These are phyloP conservation scores for Reticulitermes speratus DNA, from an alignment of 1,140 invertebrate genomes.

Conservation along the genomic window DNA sequence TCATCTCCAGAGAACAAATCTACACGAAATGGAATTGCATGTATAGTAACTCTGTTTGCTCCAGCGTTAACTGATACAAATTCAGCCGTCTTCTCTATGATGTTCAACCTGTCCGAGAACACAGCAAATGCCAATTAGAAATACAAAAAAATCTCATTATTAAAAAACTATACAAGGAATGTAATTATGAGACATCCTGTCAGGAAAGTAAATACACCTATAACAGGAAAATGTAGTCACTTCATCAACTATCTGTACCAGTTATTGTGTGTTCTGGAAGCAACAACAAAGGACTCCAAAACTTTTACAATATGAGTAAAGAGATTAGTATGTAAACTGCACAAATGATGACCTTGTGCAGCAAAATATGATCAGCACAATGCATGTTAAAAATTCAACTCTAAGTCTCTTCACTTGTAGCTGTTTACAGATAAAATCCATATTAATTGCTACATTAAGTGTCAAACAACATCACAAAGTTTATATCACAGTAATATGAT, in stretches of 20 bases:
- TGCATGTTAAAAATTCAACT: no score
- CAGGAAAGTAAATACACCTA: neutral
- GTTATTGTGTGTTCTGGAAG: neutral
- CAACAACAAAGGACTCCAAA: neutral
- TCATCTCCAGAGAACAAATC: conserved; percentile 73
- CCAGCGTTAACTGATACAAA: conserved; percentile 58
- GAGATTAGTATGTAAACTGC: no score
- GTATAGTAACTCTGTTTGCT: conserved; percentile 69
- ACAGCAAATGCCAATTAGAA: conserved; percentile 33
- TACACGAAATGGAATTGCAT: conserved; percentile 76
- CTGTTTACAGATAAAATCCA: no score
- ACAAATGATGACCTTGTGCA: no score
- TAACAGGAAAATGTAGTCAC: neutral
- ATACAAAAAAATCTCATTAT: neutral
- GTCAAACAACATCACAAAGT: no score
- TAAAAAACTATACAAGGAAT: neutral
- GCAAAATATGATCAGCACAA: no score
- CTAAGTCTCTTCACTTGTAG: no score
- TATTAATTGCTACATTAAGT: no score
- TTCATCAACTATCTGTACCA: neutral
- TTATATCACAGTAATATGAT: no score
- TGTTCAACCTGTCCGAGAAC: conserved; percentile 45
- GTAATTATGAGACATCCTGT: neutral
- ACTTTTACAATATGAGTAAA: no score
- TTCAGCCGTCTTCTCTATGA: conserved; percentile 54